Evolutionary conservation across 2,113 vertebrate species (phyloP).

Genomic region (Coreoperca whiteheadi): DNA sequence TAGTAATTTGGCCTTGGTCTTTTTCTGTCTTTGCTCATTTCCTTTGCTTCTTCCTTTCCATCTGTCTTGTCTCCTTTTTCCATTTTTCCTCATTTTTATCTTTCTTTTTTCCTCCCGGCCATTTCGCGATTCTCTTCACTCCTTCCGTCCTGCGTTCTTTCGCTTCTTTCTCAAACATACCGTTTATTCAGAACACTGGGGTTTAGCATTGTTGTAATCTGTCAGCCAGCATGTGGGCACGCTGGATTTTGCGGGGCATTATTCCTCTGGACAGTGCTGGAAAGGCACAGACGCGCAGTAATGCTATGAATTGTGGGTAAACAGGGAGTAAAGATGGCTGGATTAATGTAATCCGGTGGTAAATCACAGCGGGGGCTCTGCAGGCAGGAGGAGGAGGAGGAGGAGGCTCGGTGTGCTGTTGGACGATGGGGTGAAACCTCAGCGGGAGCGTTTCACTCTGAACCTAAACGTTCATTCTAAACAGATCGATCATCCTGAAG

Average conservation of each 20-base stretch:
- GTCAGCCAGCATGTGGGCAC: background rate
- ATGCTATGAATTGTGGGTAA: conserved; percentile 37
- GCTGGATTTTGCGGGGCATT: background rate
- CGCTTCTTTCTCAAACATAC: background rate
- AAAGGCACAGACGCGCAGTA: background rate
- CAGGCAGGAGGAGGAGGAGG: background rate
- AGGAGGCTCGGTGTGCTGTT: background rate
- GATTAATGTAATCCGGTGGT: conserved; percentile 23
- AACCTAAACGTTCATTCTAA: no score
- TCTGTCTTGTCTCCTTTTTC: background rate
- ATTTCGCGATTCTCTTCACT: background rate
- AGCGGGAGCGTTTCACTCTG: no score
- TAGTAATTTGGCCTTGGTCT: background rate
- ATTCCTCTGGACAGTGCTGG: background rate
- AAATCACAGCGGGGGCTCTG: background rate
- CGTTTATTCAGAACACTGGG: background rate
- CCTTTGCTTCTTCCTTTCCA: background rate
- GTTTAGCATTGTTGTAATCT: background rate
- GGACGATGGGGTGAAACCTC: background rate
- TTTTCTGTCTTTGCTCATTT: no score
- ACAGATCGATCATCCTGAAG: no score
- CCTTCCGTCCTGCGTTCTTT: background rate
- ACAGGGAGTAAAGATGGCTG: conserved; percentile 5
- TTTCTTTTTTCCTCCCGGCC: background rate
- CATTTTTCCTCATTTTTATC: background rate